These are phyloP conservation scores for Ptyas mucosa DNA, from an alignment of 2,113 vertebrate genomes.

Conservation along the genomic window DNA sequence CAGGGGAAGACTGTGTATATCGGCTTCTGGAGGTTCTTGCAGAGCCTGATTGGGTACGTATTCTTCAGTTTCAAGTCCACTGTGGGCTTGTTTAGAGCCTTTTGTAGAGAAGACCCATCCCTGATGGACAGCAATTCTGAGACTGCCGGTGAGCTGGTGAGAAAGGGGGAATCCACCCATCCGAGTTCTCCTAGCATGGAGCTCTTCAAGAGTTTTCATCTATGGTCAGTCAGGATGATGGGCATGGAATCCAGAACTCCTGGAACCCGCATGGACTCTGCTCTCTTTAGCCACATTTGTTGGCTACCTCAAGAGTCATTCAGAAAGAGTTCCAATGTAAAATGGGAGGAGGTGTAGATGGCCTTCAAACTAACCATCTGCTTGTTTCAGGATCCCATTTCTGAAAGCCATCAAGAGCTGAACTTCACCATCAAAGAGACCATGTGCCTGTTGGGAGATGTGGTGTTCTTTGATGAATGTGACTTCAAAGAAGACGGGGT, in stretches of 20 bases:
- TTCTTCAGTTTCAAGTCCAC: no score
- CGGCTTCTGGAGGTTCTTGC: background rate
- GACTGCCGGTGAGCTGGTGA: background rate
- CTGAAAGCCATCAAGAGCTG: background rate
- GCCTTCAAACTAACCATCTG: background rate
- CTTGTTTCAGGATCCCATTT: background rate
- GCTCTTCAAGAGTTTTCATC: background rate
- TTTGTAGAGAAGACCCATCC: background rate
- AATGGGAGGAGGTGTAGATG: background rate
- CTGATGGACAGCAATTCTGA: background rate
- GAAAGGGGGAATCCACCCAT: background rate
- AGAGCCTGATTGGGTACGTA: background rate
- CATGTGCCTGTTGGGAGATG: background rate
- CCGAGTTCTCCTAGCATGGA: background rate
- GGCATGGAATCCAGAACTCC: background rate
- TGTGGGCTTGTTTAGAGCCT: background rate
- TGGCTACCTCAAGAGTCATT: background rate
- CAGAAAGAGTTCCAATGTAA: background rate
- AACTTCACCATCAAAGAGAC: background rate
- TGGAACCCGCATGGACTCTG: background rate
- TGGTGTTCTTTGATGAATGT: background rate
- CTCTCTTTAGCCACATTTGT: background rate
- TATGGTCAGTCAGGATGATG: background rate
- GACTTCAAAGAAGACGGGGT: background rate
- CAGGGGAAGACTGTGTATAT: background rate